Conservation (phyloP, 23 tunicate genomes). For the Aplidium turbinatum region DNA sequence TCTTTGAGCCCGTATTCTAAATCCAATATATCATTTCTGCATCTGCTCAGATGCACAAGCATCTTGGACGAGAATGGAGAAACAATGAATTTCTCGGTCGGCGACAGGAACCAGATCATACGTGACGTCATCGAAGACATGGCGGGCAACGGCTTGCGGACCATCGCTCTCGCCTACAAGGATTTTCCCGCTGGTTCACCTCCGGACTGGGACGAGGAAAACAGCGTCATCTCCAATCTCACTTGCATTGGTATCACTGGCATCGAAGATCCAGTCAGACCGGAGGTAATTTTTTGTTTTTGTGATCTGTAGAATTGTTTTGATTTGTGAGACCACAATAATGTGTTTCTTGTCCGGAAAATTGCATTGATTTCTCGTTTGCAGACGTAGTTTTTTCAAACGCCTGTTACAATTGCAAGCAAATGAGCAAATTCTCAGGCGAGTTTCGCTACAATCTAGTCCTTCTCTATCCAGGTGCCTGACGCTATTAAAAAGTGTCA, state of each 20-base stretch:
- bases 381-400: neutral
- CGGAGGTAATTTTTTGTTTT: conserved; percentile 70
- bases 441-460: neutral
- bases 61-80: conserved; percentile 62
- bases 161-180: conserved; percentile 89
- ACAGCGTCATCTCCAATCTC: conserved; percentile 53
- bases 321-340: too few species aligned
- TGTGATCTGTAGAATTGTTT: too few species aligned
- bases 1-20: too few species aligned
- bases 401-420: neutral
- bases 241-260: conserved; percentile 83
- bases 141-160: conserved; percentile 91
- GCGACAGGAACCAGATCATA: conserved; percentile 71
- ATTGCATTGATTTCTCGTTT: too few species aligned
- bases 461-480: conserved; percentile 53
- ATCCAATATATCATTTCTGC: neutral
- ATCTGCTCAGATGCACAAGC: conserved; percentile 50
- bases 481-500: conserved; percentile 93
- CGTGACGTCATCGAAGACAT: conserved; percentile 71
- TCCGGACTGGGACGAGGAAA: conserved; percentile 93
- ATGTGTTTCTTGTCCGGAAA: too few species aligned
- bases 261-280: conserved; percentile 98
- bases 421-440: too few species aligned
- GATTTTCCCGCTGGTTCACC: conserved; percentile 60
- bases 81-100: conserved; percentile 45